Conservation (phyloP, 2,113 vertebrate genomes). For the Pelvicachromis taeniatus region DNA sequence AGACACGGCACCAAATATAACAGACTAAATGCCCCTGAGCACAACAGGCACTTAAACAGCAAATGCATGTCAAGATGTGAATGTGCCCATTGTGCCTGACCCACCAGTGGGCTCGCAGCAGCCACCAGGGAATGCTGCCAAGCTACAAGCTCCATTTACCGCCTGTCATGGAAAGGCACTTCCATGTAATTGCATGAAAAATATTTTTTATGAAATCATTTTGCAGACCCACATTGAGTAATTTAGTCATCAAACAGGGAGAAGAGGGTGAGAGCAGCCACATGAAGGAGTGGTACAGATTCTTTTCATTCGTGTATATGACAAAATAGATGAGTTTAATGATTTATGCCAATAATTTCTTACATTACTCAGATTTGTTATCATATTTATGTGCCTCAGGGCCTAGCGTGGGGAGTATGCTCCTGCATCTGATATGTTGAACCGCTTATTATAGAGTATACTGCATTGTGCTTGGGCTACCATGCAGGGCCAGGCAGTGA, state of each 20-base stretch:
- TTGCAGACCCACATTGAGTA: conserved; percentile 2
- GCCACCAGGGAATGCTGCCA: conserved; percentile 32
- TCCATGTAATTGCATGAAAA: conserved; percentile 65
- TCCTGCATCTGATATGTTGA: conserved; percentile 54
- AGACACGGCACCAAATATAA: conserved; percentile 38
- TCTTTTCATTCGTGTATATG: neutral
- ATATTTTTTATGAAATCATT: conserved; percentile 54
- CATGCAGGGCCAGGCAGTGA: conserved; percentile 43
- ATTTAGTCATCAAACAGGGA: conserved; percentile 28
- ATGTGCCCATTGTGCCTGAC: conserved; percentile 68
- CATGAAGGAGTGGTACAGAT: neutral
- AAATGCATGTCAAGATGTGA: conserved; percentile 74
- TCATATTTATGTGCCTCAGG: conserved; percentile 26
- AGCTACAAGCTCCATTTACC: conserved; percentile 38
- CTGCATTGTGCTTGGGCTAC: conserved; percentile 71
- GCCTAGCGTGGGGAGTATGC: conserved; percentile 16
- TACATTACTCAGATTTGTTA: conserved; percentile 2
- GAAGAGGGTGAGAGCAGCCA: neutral
- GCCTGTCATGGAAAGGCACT: conserved; percentile 49
- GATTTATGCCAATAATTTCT: conserved; percentile 7
- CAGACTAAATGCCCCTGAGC: conserved; percentile 66
- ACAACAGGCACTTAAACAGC: conserved; percentile 72
- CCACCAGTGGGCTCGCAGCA: conserved; percentile 28
- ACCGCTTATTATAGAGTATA: conserved; percentile 64
- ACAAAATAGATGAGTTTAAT: conserved; percentile 3